Percentiles rank a stretch among this genome's conserved stretches.
These are phyloP conservation scores for Pyralis farinalis DNA, from an alignment of 2,888 invertebrate species.

Conservation along the genomic window DNA sequence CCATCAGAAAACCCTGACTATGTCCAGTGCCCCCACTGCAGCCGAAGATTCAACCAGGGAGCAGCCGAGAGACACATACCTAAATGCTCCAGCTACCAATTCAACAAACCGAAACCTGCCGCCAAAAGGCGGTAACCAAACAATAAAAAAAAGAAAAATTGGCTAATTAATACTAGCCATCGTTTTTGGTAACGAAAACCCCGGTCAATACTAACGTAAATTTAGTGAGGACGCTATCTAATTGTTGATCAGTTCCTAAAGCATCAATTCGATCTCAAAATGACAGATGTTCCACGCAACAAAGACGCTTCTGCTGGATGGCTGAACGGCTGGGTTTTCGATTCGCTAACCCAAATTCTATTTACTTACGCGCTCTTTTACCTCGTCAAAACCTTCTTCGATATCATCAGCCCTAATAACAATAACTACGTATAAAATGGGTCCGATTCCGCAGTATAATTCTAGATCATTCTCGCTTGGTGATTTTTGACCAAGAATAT, in stretches of 20 bases:
- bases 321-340: conserved; percentile 23
- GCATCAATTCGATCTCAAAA: conserved; percentile 11
- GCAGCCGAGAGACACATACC: conserved; percentile 96
- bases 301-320: conserved; percentile 7
- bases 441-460: background rate
- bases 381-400: conserved; percentile 47
- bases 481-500: conserved; percentile 37
- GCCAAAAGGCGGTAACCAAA: conserved; percentile 52
- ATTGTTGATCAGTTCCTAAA: conserved; percentile 6
- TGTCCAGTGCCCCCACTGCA: conserved; percentile 93
- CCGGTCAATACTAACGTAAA: too few species aligned
- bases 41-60: conserved; percentile 89
- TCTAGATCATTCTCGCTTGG: conserved; percentile 19
- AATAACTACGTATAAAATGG: conserved; percentile 5
- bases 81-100: conserved; percentile 91
- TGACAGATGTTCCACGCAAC: conserved; percentile 9
- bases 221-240: too few species aligned
- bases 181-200: too few species aligned
- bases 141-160: background rate
- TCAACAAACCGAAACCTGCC: conserved; percentile 86
- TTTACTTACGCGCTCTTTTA: conserved; percentile 50
- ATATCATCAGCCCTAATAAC: conserved; percentile 38
- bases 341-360: conserved; percentile 39
- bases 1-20: conserved; percentile 95
- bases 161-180: too few species aligned